Conservation (phyloP, 2,797 vertebrate genomes). For the Cryptoblepharus egeriae region DNA sequence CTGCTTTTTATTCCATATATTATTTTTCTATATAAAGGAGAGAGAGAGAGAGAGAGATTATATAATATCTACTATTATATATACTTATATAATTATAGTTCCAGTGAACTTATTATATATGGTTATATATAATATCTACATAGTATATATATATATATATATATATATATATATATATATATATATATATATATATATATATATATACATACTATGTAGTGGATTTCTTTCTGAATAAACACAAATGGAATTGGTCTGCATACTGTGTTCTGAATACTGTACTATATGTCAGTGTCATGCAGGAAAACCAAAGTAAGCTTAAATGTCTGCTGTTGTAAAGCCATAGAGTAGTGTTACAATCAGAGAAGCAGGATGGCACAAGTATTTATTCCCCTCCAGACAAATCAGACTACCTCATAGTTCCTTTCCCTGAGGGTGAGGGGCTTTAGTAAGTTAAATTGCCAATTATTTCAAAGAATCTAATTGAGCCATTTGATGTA, state of each 20-base stretch:
- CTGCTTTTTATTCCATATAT: slow-evolving; percentile 36
- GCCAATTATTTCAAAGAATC: background rate
- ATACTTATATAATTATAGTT: too few relatives aligned
- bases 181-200: too few relatives aligned
- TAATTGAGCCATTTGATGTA: slow-evolving; percentile 8
- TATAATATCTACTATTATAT: too few relatives aligned
- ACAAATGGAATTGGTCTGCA: background rate
- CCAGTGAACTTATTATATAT: too few relatives aligned
- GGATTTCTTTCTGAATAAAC: slow-evolving; percentile 29
- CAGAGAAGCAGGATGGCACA: slow-evolving; percentile 34
- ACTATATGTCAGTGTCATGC: slow-evolving; percentile 28
- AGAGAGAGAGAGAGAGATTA: too few relatives aligned
- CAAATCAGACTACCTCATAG: slow-evolving; percentile 70
- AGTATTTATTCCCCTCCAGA: slow-evolving; percentile 42
- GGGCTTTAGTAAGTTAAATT: slow-evolving; percentile 36
- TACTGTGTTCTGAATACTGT: too few relatives aligned
- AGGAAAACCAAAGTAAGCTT: slow-evolving; percentile 65
- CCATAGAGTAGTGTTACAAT: slow-evolving; percentile 71
- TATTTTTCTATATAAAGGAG: too few relatives aligned
- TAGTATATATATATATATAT: too few relatives aligned
- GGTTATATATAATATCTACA: too few relatives aligned
- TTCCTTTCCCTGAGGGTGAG: slow-evolving; percentile 45
- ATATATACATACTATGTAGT: too few relatives aligned
- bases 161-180: too few relatives aligned
- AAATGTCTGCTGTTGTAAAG: slow-evolving; percentile 61